A percentile compares a stretch with the other conserved stretches of the same genome.
Conservation (phyloP, 2,888 invertebrate genomes). For the Cheilosia pagana region DNA sequence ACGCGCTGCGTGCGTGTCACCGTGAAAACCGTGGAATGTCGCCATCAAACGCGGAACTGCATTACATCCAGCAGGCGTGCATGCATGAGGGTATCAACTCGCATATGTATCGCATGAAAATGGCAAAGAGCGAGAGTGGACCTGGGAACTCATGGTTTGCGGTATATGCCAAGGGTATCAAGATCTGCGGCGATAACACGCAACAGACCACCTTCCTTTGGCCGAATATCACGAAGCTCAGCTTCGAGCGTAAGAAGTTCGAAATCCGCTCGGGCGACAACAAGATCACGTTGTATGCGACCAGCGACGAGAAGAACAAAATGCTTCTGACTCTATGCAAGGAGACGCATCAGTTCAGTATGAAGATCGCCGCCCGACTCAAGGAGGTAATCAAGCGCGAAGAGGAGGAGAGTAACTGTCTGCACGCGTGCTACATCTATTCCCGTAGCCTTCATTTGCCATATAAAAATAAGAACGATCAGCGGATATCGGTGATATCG, state of each 20-base stretch:
- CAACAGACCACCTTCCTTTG: constrained; percentile 94
- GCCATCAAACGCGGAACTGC: constrained; percentile 91
- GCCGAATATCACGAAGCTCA: constrained; percentile 97
- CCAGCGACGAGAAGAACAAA: constrained; percentile 96
- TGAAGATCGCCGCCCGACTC: constrained; percentile 94
- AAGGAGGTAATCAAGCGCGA: constrained; percentile 92
- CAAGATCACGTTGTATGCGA: constrained; percentile 94
- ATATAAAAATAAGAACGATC: constrained; percentile 89
- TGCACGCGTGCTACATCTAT: constrained; percentile 90
- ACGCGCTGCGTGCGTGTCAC: constrained; percentile 89
- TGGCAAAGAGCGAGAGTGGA: constrained; percentile 89
- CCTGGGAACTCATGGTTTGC: constrained; percentile 94
- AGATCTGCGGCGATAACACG: constrained; percentile 90
- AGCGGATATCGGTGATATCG: constrained; percentile 95
- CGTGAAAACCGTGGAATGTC: constrained; percentile 91
- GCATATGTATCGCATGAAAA: constrained; percentile 92
- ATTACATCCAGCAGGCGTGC: constrained; percentile 95
- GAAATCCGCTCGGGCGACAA: constrained; percentile 96
- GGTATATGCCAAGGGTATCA: constrained; percentile 95
- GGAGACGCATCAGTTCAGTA: constrained; percentile 97
- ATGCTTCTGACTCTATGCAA: constrained; percentile 93
- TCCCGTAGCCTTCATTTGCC: constrained; percentile 87
- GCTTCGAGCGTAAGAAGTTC: constrained; percentile 98
- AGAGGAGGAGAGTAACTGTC: constrained; percentile 90
- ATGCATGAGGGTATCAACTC: constrained; percentile 94